phyloP scores from a whole-genome alignment of 2,888 invertebrate genomes.

The Cosmopolites sordidus region DNA sequence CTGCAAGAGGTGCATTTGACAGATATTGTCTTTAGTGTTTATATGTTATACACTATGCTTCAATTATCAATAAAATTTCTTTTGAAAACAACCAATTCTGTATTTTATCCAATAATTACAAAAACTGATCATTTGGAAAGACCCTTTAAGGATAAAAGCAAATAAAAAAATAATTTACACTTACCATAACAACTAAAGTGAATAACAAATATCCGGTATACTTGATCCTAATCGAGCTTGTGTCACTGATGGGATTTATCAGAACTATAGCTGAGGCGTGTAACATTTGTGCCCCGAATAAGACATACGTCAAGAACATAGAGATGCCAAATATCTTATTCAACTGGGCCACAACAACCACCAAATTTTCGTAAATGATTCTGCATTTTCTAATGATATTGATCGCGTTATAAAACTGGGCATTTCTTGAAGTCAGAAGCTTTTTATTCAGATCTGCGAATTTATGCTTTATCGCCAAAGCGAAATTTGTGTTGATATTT shows the following conservation, averaged over 20 bases:
- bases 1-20: too few relatives aligned
- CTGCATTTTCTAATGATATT: constrained; percentile 13
- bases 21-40: too few relatives aligned
- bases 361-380: constrained; percentile 8
- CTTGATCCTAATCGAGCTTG: too few relatives aligned
- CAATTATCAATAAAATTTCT: too few relatives aligned
- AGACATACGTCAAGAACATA: constrained; percentile 8
- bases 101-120: too few relatives aligned
- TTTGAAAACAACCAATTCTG: too few relatives aligned
- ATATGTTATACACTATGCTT: too few relatives aligned
- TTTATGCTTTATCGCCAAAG: constrained; percentile 7
- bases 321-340: constrained; percentile 10
- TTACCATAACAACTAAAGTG: too few relatives aligned
- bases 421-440: constrained; percentile 5
- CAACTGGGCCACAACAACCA: constrained; percentile 5
- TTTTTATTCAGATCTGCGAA: constrained; percentile 9
- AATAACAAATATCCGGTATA: too few relatives aligned
- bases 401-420: constrained; percentile 17
- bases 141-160: too few relatives aligned
- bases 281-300: constrained; percentile 5
- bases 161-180: too few relatives aligned
- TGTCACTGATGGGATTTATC: neutral
- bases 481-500: constrained; percentile 3
- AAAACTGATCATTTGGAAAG: too few relatives aligned
- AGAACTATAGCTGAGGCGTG: neutral